These are phyloP conservation scores for Pithys albifrons DNA, from an alignment of 2,113 vertebrate genomes.

Conservation along the genomic window DNA sequence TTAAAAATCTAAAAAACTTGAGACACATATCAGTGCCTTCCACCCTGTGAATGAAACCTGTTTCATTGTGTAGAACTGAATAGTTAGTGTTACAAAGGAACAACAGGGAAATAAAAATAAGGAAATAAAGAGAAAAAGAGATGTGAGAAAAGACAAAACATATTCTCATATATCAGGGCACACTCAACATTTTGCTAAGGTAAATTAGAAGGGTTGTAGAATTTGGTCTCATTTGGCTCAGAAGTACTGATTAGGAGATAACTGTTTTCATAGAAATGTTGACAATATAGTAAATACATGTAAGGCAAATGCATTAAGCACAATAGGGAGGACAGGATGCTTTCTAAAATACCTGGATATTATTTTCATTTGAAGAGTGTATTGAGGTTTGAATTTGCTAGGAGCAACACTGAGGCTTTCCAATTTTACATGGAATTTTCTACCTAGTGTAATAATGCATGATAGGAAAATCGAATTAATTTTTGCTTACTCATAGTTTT, in stretches of 20 bases:
- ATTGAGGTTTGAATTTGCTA: background rate
- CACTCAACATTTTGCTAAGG: background rate
- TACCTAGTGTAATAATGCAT: background rate
- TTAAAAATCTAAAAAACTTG: background rate
- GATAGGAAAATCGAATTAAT: background rate
- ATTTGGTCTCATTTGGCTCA: background rate
- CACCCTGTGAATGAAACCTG: background rate
- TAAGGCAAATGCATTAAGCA: background rate
- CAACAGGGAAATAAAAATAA: background rate
- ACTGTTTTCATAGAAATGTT: background rate
- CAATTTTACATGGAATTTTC: background rate
- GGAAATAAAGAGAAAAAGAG: background rate
- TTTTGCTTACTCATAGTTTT: background rate
- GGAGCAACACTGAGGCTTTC: background rate
- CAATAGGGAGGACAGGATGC: background rate
- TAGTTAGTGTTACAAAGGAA: background rate
- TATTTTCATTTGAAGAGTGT: background rate
- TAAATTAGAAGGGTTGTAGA: background rate
- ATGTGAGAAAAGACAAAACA: background rate
- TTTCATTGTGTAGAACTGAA: background rate
- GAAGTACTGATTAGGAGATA: background rate
- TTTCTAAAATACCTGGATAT: background rate
- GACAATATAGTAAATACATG: background rate
- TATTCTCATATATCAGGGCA: background rate
- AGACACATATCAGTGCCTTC: background rate